Base-by-base conservation (phyloP, 2,888 invertebrate species). In the Plusia festucae region DNA sequence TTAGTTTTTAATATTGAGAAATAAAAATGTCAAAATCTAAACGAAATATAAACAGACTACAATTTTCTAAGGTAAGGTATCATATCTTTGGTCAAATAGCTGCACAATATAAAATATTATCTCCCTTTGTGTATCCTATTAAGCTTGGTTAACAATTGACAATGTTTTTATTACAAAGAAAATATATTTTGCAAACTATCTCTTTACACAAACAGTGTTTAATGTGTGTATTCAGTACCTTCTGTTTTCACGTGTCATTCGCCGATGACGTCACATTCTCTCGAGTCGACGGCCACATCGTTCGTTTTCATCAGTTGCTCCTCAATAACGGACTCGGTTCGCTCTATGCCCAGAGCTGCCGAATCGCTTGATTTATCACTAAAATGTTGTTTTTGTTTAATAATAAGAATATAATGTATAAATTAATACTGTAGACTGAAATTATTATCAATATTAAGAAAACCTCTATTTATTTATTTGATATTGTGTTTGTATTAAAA, bases 261-360 rank as follows among this genome's bases (percentile, higher is more conserved):
- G 67, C 82, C 77, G 71, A 90, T 79, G 59, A 91, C 76, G 64
- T 87, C 88, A 71, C 81, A 70, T 40, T 76, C 76, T 58, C 65
- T 73, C 49, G 63, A 62, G 8, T 71, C 69, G 18, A 55, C 65
- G 2, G 78, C 77, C 34, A 76, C 70, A 53, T 79, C 70, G 51
- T 55, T 73, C 30, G 62, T 68, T 59, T 78, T 81, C 34, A 74
- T 62, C 9, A 63, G 60, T 59, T 72, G 73, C 34, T 92, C 92
- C 62, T 91, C 87, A 75, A 93, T 92, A 16, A 92, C 81, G 0
- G 93, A 93, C 68, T 93, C 94, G 6, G 94, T 93, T 3, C 92
- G 86, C 70, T 93, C 93, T 76, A 93, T 88, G 58, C 90, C 89
- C 51, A 93, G 76, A 61, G 87, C 67, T 13, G 86, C 85, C n/a